A percentile compares a stretch with the other conserved stretches of the same genome.
Conservation (phyloP, 2,113 vertebrate genomes). For the Mirounga angustirostris region DNA sequence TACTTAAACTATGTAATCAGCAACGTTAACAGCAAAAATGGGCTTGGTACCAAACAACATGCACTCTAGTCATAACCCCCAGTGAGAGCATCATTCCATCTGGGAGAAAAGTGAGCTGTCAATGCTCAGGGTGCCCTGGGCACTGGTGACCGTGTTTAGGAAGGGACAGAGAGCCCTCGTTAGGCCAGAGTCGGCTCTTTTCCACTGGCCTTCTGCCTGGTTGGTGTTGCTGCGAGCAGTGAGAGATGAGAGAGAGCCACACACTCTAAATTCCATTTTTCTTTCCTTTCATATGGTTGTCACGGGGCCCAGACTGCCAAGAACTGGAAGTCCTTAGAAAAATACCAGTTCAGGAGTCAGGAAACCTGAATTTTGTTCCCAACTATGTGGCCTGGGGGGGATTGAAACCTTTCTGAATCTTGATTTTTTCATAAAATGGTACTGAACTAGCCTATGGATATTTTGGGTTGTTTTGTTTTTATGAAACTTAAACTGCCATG, state of each 20-base stretch:
- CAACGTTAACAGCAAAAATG: neutral
- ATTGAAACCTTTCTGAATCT: neutral
- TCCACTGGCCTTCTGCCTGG: too few species aligned
- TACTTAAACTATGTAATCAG: neutral
- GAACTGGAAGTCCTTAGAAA: neutral
- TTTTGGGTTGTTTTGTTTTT: neutral
- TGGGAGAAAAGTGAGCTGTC: neutral
- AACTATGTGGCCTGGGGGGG: neutral
- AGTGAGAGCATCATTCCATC: neutral
- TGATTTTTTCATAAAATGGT: neutral
- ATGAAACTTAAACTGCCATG: neutral
- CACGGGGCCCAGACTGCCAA: neutral
- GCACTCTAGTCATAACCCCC: neutral
- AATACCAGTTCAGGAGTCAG: neutral
- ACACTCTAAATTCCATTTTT: neutral
- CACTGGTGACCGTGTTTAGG: neutral
- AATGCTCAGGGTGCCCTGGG: neutral
- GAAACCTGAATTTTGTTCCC: neutral
- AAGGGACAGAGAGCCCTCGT: too few species aligned
- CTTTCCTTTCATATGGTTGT: neutral
- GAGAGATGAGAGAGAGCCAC: rapidly evolving
- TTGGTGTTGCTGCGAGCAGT: neutral
- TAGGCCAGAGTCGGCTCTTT: neutral
- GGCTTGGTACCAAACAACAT: neutral
- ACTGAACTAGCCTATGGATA: neutral